Percentiles rank a stretch among this genome's conserved stretches.
Evolutionary conservation across 1,140 invertebrate species (phyloP).

Genomic region (Hylaeus anthracinus): DNA sequence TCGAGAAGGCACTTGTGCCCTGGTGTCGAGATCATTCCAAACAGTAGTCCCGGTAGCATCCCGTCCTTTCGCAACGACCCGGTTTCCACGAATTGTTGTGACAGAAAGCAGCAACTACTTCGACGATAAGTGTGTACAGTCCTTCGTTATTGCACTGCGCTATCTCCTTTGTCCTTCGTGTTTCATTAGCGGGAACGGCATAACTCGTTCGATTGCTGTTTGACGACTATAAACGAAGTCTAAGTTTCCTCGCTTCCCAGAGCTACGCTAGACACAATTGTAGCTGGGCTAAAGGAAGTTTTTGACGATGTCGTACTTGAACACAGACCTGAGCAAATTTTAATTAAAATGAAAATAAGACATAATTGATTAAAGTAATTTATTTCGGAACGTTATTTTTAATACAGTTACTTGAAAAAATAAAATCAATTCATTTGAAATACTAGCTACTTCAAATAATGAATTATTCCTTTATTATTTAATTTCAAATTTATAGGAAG

Average conservation of each 20-base stretch:
- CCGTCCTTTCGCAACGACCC: constrained; percentile 56
- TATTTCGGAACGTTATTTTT: too few relatives aligned
- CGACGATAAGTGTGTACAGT: constrained; percentile 46
- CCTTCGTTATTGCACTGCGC: constrained; percentile 44
- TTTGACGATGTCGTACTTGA: too few relatives aligned
- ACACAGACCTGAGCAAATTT: too few relatives aligned
- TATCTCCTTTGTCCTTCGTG: constrained; percentile 43
- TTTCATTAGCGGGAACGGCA: constrained; percentile 41
- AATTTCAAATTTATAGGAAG: too few relatives aligned
- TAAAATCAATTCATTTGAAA: too few relatives aligned
- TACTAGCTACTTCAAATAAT: too few relatives aligned
- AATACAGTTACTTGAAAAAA: too few relatives aligned
- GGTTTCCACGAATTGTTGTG: constrained; percentile 66
- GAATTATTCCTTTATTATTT: too few relatives aligned
- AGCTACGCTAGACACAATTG: neutral
- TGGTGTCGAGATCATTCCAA: constrained; percentile 69
- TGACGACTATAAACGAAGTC: constrained; percentile 1
- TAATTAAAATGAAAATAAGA: too few relatives aligned
- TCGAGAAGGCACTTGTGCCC: constrained; percentile 56
- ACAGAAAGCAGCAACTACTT: constrained; percentile 65
- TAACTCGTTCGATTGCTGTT: constrained; percentile 13
- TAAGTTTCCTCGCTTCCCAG: neutral
- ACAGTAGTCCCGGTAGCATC: constrained; percentile 57
- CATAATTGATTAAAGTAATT: too few relatives aligned
- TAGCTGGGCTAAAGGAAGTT: neutral